Percentiles rank a stretch among this genome's conserved stretches.
Conservation (phyloP, 2,797 vertebrate genomes). For the Thamnophis elegans region DNA sequence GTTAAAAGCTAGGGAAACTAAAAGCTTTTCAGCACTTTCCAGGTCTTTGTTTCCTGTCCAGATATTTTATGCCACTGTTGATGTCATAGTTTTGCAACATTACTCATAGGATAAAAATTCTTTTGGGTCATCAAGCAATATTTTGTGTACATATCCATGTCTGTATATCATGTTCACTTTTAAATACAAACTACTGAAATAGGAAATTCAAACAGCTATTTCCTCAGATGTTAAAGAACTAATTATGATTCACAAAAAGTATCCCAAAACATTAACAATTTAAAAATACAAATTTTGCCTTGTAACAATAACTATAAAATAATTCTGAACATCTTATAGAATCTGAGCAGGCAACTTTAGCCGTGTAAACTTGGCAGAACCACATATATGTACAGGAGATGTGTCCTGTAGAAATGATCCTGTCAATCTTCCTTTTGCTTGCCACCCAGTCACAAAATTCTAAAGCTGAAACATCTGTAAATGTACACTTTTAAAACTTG, state of each 20-base stretch:
- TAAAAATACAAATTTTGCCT: not conserved
- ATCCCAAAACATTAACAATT: not conserved
- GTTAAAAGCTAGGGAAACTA: conserved; percentile 13
- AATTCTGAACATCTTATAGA: not conserved
- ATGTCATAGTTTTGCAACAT: conserved; percentile 58
- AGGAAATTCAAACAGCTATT: not conserved
- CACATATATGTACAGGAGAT: not conserved
- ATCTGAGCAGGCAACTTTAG: not conserved
- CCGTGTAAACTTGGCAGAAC: not conserved
- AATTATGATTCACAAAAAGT: not conserved
- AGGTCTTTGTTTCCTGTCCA: conserved; percentile 66
- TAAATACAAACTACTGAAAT: not conserved
- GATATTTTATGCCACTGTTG: conserved; percentile 64
- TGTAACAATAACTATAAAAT: not conserved
- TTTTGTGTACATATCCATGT: not conserved
- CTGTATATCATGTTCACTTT: not conserved
- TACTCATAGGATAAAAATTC: conserved; percentile 60
- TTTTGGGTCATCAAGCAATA: conserved; percentile 44
- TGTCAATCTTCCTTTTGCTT: not conserved
- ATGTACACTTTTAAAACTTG: not conserved
- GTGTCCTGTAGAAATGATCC: not conserved
- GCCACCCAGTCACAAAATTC: not conserved
- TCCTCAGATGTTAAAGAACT: not conserved
- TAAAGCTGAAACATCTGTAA: not conserved
- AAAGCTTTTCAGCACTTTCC: conserved; percentile 23